A percentile compares a stretch with the other conserved stretches of the same genome.
Evolutionary conservation across 2,797 vertebrate species (phyloP).

Genomic region (Scolopax bukidnonensis): DNA sequence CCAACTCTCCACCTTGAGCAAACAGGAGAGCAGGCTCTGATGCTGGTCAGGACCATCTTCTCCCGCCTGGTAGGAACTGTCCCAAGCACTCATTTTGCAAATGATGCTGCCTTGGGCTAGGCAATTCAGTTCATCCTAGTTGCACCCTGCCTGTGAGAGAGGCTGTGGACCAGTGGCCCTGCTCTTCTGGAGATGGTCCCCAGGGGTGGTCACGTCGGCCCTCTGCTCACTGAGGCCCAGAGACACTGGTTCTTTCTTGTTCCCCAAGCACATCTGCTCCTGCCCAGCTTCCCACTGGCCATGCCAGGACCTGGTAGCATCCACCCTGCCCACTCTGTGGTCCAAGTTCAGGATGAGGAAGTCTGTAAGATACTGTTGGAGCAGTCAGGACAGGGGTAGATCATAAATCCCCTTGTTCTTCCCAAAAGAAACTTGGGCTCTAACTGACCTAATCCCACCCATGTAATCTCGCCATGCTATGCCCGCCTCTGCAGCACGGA

Average conservation of each 20-base stretch:
- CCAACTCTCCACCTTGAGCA: neutral
- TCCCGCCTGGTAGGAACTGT: neutral
- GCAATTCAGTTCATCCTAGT: fast-evolving
- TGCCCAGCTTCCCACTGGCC: neutral
- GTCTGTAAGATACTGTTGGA: neutral
- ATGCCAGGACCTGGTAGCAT: neutral
- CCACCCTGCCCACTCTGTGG: neutral
- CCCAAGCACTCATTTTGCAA: neutral
- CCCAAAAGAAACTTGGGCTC: neutral
- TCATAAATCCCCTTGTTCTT: neutral
- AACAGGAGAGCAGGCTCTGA: neutral
- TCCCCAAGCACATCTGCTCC: neutral
- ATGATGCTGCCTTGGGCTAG: neutral
- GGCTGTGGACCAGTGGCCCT: neutral
- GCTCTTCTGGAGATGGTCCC: neutral
- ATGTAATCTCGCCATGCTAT: neutral
- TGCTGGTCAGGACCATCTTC: neutral
- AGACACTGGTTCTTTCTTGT: neutral
- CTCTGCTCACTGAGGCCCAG: neutral
- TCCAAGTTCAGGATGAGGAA: neutral
- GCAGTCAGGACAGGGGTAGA: neutral
- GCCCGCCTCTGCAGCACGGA: neutral
- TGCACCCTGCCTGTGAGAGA: fast-evolving
- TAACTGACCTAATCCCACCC: neutral
- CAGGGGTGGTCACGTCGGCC: too few relatives aligned